Conservation (phyloP, 2,797 vertebrate genomes). For the Sarcoramphus papa region DNA sequence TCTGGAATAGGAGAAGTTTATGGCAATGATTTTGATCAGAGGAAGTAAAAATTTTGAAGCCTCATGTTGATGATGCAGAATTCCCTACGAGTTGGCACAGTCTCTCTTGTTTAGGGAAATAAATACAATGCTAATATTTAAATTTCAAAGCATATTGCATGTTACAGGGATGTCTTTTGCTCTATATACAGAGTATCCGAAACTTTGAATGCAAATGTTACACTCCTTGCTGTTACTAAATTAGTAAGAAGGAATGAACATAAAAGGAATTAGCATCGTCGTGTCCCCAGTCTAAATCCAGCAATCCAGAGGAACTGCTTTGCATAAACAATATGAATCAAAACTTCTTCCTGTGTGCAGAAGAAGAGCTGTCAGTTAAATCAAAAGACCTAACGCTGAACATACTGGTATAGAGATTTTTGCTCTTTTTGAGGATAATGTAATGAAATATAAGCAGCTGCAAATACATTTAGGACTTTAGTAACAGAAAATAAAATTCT, state of each 20-base stretch:
- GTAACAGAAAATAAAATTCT: background rate
- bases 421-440: background rate
- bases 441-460: background rate
- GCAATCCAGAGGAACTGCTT: background rate
- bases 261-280: slow-evolving; percentile 22
- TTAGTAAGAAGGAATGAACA: background rate
- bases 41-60: background rate
- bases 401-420: background rate
- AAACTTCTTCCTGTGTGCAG: background rate
- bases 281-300: background rate
- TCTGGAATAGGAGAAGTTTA: background rate
- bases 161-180: background rate
- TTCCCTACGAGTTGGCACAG: background rate
- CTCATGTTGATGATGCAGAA: background rate
- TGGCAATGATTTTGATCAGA: background rate
- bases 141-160: background rate
- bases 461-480: background rate
- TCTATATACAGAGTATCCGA: background rate
- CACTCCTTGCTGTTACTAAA: background rate
- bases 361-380: background rate
- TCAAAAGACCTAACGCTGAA: background rate
- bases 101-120: background rate
- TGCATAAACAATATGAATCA: background rate
- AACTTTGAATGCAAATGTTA: background rate
- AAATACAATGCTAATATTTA: background rate